Conservation (phyloP, 2,113 vertebrate genomes). For the Stigmatopora nigra region DNA sequence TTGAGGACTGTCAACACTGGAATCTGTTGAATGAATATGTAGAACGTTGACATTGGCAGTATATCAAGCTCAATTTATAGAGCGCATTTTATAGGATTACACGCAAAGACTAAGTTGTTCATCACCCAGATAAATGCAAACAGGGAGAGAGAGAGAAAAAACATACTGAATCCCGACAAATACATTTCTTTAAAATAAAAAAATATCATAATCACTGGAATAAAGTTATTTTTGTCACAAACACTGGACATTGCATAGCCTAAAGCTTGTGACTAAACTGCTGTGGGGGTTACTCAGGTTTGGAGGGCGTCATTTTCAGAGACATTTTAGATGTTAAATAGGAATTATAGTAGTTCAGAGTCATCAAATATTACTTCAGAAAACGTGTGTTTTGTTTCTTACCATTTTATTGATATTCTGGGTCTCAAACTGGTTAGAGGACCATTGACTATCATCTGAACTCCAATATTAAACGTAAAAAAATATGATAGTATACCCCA, state of each 20-base stretch:
- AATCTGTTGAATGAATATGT: conserved; percentile 19
- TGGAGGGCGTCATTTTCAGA: not conserved
- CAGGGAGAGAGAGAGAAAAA: not conserved
- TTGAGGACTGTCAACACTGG: conserved; percentile 20
- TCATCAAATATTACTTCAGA: too few species aligned
- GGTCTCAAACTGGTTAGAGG: not conserved
- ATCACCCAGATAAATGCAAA: not conserved
- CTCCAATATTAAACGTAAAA: too few species aligned
- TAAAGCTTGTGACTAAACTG: not conserved
- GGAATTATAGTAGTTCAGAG: not conserved
- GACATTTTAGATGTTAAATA: not conserved
- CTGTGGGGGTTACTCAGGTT: not conserved
- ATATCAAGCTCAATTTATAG: not conserved
- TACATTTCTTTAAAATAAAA: not conserved
- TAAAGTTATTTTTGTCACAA: not conserved
- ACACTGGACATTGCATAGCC: not conserved
- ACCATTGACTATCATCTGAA: not conserved
- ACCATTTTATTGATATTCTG: not conserved
- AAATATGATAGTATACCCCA: too few species aligned
- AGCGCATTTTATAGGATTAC: not conserved
- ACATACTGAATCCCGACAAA: not conserved
- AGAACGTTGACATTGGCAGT: not conserved
- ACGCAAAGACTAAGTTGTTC: not conserved
- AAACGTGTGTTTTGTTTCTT: not conserved
- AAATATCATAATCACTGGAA: not conserved